Base-by-base conservation (phyloP, 2,888 invertebrate genomes). In the Hirtodrosophila duncani region DNA sequence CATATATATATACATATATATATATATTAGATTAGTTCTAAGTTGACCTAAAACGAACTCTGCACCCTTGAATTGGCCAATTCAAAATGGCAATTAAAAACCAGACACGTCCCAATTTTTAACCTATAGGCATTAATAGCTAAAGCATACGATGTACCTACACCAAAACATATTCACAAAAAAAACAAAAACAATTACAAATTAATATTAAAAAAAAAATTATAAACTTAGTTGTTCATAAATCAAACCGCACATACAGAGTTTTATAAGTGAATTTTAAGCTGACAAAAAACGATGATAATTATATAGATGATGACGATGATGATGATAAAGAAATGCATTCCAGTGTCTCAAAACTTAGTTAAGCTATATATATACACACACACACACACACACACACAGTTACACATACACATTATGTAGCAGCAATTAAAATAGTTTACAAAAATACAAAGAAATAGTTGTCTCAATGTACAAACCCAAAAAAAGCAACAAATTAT, bases 391-490 rank as follows among this genome's bases (percentile, higher is more conserved):
- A 36, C 20, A 17, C 5, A 23, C 34, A 26, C 45, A 36, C 52
- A 67, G 46, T 34, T 45, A 57, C 48, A 62, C 51, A 48, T 43
- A 43, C 44, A 50, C 36, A 42, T 27, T 30, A 59, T 36, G 34
- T 45, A 67, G 43, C 20, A 18, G 8, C 11, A 17, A 23, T 16
- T 23, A 31, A 42, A 24, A 21, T 20, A 10, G 18, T 20, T 20
- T 20, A 30, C 20, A 18, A 38, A 53, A 55, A 55, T 24, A 70
- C 78, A 79, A 48, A 48, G 55, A 27, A 49, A 20, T 70, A 67
- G 67, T 67, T 79, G 71, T 72, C 71, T 79, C 77, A 75, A 72
- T 79, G 71, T 72, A 72, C 80, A 79, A 71, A n/a, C n/a, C n/a
- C n/a, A n/a, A 67, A 56, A 31, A 23, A 38, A 31, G 16, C 37